These are phyloP conservation scores for Bhutanitis thaidina DNA, from an alignment of 2,888 invertebrate genomes.

Conservation along the genomic window DNA sequence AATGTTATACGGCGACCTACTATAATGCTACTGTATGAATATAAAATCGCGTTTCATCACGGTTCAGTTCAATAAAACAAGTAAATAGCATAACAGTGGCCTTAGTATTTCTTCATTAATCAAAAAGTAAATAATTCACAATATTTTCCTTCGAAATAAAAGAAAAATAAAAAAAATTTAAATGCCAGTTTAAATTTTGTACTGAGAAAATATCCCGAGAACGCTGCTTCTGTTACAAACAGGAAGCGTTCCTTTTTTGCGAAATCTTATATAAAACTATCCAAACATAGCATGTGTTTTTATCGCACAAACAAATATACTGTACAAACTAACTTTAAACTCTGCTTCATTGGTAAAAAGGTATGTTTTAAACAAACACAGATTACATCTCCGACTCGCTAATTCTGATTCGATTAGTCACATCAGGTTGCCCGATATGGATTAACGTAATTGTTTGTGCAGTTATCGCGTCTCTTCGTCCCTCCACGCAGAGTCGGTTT, in stretches of 20 bases:
- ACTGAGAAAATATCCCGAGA: conserved; percentile 7
- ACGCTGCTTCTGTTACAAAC: conserved; percentile 11
- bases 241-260: conserved; percentile 19
- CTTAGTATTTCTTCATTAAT: no score
- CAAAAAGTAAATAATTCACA: no score
- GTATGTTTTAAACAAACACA: not conserved
- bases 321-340: conserved; percentile 7
- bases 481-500: conserved; percentile 25
- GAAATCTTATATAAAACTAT: conserved; percentile 17
- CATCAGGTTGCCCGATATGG: conserved; percentile 22
- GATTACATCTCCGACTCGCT: conserved; percentile 22
- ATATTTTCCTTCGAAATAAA: no score
- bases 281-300: conserved; percentile 16
- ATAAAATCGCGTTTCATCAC: not conserved
- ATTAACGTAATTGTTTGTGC: conserved; percentile 16
- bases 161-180: no score
- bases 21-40: not conserved
- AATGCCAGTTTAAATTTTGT: no score
- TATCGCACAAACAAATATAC: conserved; percentile 1
- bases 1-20: conserved; percentile 41
- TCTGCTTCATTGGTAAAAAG: not conserved
- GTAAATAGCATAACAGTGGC: no score
- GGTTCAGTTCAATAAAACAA: no score
- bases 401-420: conserved; percentile 50
- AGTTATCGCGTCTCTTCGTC: not conserved